Evolutionary conservation across 2,113 vertebrate species (phyloP).

Genomic region (Peromyscus californicus): DNA sequence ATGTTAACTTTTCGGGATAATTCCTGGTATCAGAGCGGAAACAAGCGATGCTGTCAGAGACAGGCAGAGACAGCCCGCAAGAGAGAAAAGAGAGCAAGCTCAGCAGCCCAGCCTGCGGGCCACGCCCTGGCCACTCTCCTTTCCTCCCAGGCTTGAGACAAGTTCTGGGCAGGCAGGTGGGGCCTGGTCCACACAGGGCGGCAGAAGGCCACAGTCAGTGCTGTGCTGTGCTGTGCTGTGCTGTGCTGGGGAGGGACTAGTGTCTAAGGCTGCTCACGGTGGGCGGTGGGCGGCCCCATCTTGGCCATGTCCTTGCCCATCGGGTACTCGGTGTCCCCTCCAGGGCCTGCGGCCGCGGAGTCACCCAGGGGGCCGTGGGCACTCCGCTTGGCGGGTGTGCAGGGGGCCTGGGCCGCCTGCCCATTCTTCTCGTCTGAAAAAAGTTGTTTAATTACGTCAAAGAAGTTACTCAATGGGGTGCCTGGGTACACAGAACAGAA

Average conservation of each 20-base stretch:
- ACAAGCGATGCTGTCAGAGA: slow-evolving; percentile 92
- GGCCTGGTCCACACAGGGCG: slow-evolving; percentile 47
- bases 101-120: slow-evolving; percentile 49
- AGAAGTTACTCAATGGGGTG: slow-evolving; percentile 99
- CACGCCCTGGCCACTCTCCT: slow-evolving; percentile 26
- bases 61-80: slow-evolving; percentile 77
- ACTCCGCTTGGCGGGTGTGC: slow-evolving; percentile 94
- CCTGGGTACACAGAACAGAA: slow-evolving; percentile 93
- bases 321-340: slow-evolving; percentile 92
- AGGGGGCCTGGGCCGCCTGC: slow-evolving; percentile 95
- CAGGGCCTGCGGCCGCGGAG: slow-evolving; percentile 93
- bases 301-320: slow-evolving; percentile 92
- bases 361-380: slow-evolving; percentile 93
- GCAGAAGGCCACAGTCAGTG: slow-evolving; percentile 71
- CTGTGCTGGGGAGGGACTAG: slow-evolving; percentile 81
- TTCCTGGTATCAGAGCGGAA: slow-evolving; percentile 97
- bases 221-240: slow-evolving; percentile 87
- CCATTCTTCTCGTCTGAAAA: slow-evolving; percentile 99
- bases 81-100: slow-evolving; percentile 69
- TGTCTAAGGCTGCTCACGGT: slow-evolving; percentile 93
- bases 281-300: slow-evolving; percentile 92
- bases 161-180: slow-evolving; percentile 83
- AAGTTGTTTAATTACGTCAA: slow-evolving; percentile 99
- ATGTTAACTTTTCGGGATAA: slow-evolving; percentile 99
- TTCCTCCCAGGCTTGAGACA: slow-evolving; percentile 66